Percentiles rank a stretch among this genome's conserved stretches.
These are phyloP conservation scores for Tapera naevia DNA, from an alignment of 2,797 vertebrate genomes.

Conservation along the genomic window DNA sequence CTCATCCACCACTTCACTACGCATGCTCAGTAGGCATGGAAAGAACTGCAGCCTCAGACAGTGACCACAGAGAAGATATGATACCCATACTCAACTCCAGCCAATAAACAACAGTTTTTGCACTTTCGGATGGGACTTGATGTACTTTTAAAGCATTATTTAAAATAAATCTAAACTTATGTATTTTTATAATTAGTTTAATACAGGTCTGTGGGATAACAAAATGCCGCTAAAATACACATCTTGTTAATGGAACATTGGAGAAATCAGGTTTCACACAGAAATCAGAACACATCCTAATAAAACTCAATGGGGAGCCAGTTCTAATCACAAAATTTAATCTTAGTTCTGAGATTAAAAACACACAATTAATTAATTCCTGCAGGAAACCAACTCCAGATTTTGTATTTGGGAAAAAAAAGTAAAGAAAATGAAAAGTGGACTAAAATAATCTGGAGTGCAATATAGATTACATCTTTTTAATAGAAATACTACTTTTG, in stretches of 20 bases:
- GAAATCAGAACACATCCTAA: constrained; percentile 21
- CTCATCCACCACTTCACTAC: not conserved
- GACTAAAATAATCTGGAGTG: not conserved
- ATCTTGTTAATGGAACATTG: not conserved
- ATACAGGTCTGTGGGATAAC: not conserved
- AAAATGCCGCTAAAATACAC: not conserved
- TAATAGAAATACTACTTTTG: not conserved
- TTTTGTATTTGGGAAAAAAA: not conserved
- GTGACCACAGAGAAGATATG: not conserved
- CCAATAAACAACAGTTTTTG: not conserved
- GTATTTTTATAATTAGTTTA: constrained; percentile 39
- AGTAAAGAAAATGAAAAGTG: not conserved
- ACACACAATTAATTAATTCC: constrained; percentile 43
- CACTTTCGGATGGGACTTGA: not conserved
- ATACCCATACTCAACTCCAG: not conserved
- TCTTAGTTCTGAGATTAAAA: constrained; percentile 54
- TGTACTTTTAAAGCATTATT: not conserved
- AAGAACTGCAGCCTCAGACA: constrained; percentile 19
- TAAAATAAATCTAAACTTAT: constrained; percentile 43
- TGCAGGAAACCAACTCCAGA: not conserved
- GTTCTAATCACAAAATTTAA: constrained; percentile 32
- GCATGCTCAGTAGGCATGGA: not conserved
- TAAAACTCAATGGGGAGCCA: constrained; percentile 54
- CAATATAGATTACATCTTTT: not conserved
- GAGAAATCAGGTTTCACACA: constrained; percentile 18